Percentiles rank a stretch among this genome's conserved stretches.
Conservation (phyloP, 2,888 invertebrate species). For the Diaphora mendica region DNA sequence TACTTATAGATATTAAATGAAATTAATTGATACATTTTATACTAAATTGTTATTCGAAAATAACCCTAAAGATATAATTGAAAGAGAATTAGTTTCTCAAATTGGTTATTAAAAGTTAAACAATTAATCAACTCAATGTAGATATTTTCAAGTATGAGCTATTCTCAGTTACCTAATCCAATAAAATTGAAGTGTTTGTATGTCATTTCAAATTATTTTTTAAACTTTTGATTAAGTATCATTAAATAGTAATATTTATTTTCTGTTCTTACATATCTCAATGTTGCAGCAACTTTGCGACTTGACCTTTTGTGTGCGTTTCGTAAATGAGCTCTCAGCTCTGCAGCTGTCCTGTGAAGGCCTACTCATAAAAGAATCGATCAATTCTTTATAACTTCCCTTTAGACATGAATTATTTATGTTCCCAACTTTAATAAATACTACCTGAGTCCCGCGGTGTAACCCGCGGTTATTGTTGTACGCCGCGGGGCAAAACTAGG, state of each 20-base stretch:
- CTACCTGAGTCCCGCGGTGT: too few relatives aligned
- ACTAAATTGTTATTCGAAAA: background rate
- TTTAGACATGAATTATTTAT: constrained; percentile 1
- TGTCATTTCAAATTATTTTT: too few relatives aligned
- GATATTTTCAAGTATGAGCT: background rate
- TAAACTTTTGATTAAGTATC: constrained; percentile 51
- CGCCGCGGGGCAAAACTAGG: too few relatives aligned
- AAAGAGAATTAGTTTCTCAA: background rate
- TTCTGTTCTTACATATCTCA: constrained; percentile 51
- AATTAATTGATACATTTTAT: background rate
- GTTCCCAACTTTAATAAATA: background rate
- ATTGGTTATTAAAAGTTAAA: background rate
- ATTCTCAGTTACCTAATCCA: background rate
- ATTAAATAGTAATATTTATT: constrained; percentile 49
- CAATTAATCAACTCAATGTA: background rate
- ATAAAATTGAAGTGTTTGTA: too few relatives aligned
- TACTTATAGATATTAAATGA: background rate
- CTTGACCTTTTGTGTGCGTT: constrained; percentile 67
- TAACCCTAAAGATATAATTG: background rate
- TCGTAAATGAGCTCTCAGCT: constrained; percentile 56
- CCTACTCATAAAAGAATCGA: constrained; percentile 20
- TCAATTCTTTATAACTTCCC: constrained; percentile 34
- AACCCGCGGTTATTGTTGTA: too few relatives aligned
- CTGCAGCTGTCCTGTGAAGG: constrained; percentile 44
- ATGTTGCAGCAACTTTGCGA: constrained; percentile 64